A percentile compares a stretch with the other conserved stretches of the same genome.
phyloP scores from a whole-genome alignment of 2,797 vertebrate species.

The Aselliscus stoliczkanus region DNA sequence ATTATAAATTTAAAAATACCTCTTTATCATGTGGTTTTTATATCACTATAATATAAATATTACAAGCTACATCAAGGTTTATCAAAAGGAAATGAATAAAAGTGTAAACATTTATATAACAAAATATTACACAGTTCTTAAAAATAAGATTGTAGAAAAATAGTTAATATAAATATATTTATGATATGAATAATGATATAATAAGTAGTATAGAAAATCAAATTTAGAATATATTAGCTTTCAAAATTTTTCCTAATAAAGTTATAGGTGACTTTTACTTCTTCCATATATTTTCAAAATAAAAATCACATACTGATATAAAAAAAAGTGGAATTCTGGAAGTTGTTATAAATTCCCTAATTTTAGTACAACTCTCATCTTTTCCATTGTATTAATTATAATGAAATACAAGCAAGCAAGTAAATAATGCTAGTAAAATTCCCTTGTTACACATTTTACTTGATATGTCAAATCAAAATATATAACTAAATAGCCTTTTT shows the following conservation, averaged over 20 bases:
- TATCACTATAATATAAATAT: background rate
- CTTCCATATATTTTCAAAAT: background rate
- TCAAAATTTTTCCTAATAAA: background rate
- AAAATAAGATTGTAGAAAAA: background rate
- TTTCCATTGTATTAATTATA: background rate
- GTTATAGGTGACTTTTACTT: background rate
- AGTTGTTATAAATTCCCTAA: background rate
- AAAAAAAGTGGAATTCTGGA: background rate
- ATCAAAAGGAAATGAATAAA: background rate
- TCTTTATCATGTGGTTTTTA: background rate
- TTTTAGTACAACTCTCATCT: background rate
- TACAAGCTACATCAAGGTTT: background rate
- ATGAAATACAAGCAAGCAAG: background rate
- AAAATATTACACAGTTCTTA: background rate
- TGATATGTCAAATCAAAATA: background rate
- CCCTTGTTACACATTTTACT: background rate
- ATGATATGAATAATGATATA: background rate
- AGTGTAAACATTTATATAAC: background rate
- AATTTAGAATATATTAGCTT: background rate
- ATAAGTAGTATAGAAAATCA: background rate
- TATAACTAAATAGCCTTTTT: background rate
- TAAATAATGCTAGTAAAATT: background rate
- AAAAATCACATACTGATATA: background rate
- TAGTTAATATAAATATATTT: background rate
- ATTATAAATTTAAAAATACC: background rate